A percentile compares a stretch with the other conserved stretches of the same genome.
Conservation (phyloP, 1,140 invertebrate species). For the Trypoxylus dichotomus region DNA sequence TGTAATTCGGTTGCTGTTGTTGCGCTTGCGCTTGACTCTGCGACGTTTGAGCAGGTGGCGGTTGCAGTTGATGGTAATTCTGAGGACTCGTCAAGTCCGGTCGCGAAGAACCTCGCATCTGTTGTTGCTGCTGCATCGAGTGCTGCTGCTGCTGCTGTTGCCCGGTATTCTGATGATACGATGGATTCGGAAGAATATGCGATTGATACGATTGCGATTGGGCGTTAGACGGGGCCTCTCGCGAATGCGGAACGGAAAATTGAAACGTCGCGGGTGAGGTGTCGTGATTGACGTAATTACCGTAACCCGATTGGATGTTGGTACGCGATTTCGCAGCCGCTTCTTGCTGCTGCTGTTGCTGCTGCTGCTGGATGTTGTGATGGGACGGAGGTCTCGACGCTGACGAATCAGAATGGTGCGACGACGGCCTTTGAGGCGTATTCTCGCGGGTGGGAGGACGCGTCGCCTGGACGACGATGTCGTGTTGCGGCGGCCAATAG, state of each 20-base stretch:
- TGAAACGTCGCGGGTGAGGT: background rate
- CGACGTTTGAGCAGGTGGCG: conserved; percentile 34
- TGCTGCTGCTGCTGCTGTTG: conserved; percentile 6
- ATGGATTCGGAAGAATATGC: conserved; percentile 41
- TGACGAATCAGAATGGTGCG: conserved; percentile 42
- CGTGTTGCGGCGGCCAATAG: conserved; percentile 32
- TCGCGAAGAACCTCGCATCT: background rate
- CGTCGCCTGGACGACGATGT: background rate
- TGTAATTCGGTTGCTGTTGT: conserved; percentile 32
- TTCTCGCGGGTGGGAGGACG: conserved; percentile 39
- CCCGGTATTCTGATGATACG: conserved; percentile 38
- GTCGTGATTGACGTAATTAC: conserved; percentile 28
- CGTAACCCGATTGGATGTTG: background rate
- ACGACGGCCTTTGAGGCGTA: conserved; percentile 42
- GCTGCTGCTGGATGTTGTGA: background rate
- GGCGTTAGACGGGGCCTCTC: conserved; percentile 3
- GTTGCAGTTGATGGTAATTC: conserved; percentile 41
- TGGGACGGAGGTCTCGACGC: conserved; percentile 41
- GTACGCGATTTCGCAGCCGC: background rate
- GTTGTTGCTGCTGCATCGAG: conserved; percentile 11
- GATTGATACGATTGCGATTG: conserved; percentile 28
- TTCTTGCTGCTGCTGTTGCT: background rate
- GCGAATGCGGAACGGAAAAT: conserved; percentile 34
- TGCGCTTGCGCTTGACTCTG: conserved; percentile 38
- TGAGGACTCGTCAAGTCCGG: conserved; percentile 32